phyloP scores from a whole-genome alignment of 2,113 vertebrate genomes.

The Mus pahari region DNA sequence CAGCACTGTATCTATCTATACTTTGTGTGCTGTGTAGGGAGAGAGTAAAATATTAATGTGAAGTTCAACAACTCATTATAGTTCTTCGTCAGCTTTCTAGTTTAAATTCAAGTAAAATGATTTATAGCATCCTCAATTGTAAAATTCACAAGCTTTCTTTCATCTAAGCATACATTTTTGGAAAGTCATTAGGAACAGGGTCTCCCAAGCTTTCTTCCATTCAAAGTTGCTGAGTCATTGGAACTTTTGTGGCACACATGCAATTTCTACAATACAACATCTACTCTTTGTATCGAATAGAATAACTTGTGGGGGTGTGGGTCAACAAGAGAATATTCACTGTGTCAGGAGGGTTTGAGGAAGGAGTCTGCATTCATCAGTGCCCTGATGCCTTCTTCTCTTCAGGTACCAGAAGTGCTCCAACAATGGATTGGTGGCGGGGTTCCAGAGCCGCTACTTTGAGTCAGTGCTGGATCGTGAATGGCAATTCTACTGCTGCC shows the following conservation, averaged over 20 bases:
- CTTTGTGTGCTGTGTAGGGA: rapidly evolving
- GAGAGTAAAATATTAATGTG: neutral
- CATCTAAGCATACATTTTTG: neutral
- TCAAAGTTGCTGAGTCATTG: neutral
- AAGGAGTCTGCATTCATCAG: neutral
- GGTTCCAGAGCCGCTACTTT: slow-evolving; percentile 97
- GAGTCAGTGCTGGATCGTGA: slow-evolving; percentile 95
- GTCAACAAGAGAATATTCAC: neutral
- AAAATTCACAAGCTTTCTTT: neutral
- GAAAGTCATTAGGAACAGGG: neutral
- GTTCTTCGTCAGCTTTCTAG: neutral
- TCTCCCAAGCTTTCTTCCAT: neutral
- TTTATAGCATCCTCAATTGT: neutral
- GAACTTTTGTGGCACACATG: neutral
- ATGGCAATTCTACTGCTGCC: slow-evolving; percentile 99
- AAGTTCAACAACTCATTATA: neutral
- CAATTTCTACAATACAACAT: neutral
- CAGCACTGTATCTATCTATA: rapidly evolving
- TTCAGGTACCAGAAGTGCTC: slow-evolving; percentile 96
- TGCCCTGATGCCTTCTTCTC: neutral
- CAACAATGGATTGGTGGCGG: slow-evolving; percentile 95
- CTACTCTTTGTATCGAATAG: neutral
- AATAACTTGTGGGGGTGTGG: neutral
- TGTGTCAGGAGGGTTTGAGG: neutral
- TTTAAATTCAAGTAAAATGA: neutral